These are phyloP conservation scores for Scrobipalpa atriplicella DNA, from an alignment of 2,888 invertebrate genomes.

Conservation along the genomic window DNA sequence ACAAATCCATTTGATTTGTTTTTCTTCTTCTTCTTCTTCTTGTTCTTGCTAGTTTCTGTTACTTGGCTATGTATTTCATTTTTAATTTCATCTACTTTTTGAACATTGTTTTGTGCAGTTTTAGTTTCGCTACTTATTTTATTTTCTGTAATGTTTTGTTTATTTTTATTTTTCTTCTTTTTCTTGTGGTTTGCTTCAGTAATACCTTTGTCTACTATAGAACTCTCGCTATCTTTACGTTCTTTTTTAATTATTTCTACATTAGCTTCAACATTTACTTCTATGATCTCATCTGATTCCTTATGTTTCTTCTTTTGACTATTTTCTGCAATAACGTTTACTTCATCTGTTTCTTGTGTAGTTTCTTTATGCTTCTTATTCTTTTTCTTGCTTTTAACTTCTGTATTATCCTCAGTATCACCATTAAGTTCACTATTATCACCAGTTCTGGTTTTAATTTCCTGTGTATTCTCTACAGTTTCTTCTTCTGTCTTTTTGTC, in stretches of 20 bases:
- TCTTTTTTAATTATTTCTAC: neutral
- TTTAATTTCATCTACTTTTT: slow-evolving; percentile 29
- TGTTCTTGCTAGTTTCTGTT: slow-evolving; percentile 17
- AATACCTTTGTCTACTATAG: neutral
- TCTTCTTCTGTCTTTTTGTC: slow-evolving; percentile 31
- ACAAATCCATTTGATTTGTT: slow-evolving; percentile 45
- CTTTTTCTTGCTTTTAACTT: slow-evolving; percentile 39
- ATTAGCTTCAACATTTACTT: slow-evolving; percentile 7
- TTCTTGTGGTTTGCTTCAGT: neutral
- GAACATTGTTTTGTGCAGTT: neutral
- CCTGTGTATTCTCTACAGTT: slow-evolving; percentile 29
- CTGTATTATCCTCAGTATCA: slow-evolving; percentile 28
- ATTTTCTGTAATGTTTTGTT: slow-evolving; percentile 25
- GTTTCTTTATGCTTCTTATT: slow-evolving; percentile 36
- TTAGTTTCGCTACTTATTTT: neutral
- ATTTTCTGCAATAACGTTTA: slow-evolving; percentile 23
- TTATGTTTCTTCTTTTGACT: slow-evolving; percentile 27
- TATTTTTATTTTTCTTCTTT: slow-evolving; percentile 23
- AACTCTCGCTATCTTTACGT: slow-evolving; percentile 6
- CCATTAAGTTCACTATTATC: slow-evolving; percentile 29
- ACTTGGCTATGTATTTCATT: slow-evolving; percentile 10
- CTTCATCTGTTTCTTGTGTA: slow-evolving; percentile 27
- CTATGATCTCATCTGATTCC: neutral
- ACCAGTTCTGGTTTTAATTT: slow-evolving; percentile 1
- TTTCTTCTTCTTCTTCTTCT: slow-evolving; percentile 53